Evolutionary conservation across 2,797 vertebrate genomes (phyloP), one percentile per base, ranked within the genome.

Genomic region (Artibeus lituratus): DNA sequence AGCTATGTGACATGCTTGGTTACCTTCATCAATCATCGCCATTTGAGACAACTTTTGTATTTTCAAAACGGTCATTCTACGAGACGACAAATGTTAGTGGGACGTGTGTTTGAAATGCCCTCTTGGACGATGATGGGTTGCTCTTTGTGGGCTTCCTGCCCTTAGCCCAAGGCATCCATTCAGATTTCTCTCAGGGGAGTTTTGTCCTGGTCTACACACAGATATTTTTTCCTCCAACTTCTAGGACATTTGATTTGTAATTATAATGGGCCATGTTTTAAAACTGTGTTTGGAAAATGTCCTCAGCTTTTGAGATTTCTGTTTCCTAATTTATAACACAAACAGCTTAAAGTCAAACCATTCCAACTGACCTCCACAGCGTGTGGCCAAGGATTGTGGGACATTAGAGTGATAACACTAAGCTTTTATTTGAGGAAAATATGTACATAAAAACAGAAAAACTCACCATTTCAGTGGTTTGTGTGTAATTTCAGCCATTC

Each of bases 221-320:
- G 5, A 59, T 32, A 3, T 77, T 77, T 74, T 44, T 51, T 39
- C 2, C 70, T 78, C 21, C 29, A 67, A 51, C 53, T 70, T 57
- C 12, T 47, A 80, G 62, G 69, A 84, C 26, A 42, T 85, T 96
- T 3, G 2, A 19, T 65, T 90, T 53, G 10, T 73, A 72, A 90
- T 92, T 19, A 44, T 32, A n/a, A 82, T 92, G 9, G 26, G 21
- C 6, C 3, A 44, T 93, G 55, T 88, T 87, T 95, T 78, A 82
- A 95, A 91, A 53, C 32, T 70, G 29, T 47, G n/a, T 87, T 90
- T 93, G 81, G 15, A 81, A 96, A 88, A 21, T 80, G 62, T 81
- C 6, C 32, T 77, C 7, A 39, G 32, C 2, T 15, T 88, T 69
- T 55, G 32, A 73, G 26, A 62, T 62, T 90, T 94, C 19, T 2